Conservation (phyloP, 2,113 vertebrate species). For the Toxotes chatareus region DNA sequence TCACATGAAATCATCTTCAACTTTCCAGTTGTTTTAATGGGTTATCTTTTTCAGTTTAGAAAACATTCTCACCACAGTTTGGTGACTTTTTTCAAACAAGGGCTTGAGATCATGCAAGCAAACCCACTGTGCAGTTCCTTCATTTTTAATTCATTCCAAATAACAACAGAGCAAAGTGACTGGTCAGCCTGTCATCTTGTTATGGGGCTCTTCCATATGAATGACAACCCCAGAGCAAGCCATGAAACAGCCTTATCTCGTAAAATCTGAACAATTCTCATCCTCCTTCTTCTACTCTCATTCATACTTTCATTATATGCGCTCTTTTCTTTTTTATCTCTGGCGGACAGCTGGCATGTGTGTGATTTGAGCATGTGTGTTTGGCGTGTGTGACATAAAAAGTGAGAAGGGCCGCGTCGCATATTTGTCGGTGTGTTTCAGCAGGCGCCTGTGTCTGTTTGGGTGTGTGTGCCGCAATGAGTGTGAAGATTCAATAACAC, state of each 20-base stretch:
- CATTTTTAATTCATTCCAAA: constrained; percentile 12
- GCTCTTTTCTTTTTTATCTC: constrained; percentile 45
- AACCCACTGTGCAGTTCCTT: not conserved
- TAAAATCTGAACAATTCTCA: constrained; percentile 43
- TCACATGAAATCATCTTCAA: not conserved
- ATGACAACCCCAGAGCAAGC: constrained; percentile 26
- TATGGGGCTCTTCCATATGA: constrained; percentile 15
- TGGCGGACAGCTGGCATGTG: constrained; percentile 37
- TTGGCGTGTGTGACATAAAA: not conserved
- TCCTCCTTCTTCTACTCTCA: constrained; percentile 2
- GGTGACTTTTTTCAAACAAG: not conserved
- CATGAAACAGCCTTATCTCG: constrained; percentile 23
- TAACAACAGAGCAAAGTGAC: constrained; percentile 17
- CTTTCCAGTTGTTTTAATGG: not conserved
- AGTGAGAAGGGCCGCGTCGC: not conserved
- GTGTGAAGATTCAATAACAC: constrained; percentile 44
- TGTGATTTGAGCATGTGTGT: constrained; percentile 26
- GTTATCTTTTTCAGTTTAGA: constrained; percentile 9
- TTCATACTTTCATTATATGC: constrained; percentile 26
- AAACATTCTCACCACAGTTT: not conserved
- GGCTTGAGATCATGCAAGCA: not conserved
- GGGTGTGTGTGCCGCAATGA: not conserved
- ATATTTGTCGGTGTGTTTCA: constrained; percentile 17
- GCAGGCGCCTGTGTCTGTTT: constrained; percentile 13
- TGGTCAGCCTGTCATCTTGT: constrained; percentile 13